A percentile compares a stretch with the other conserved stretches of the same genome.
Evolutionary conservation across 2,888 invertebrate species (phyloP).

Genomic region (Serripes groenlandicus): DNA sequence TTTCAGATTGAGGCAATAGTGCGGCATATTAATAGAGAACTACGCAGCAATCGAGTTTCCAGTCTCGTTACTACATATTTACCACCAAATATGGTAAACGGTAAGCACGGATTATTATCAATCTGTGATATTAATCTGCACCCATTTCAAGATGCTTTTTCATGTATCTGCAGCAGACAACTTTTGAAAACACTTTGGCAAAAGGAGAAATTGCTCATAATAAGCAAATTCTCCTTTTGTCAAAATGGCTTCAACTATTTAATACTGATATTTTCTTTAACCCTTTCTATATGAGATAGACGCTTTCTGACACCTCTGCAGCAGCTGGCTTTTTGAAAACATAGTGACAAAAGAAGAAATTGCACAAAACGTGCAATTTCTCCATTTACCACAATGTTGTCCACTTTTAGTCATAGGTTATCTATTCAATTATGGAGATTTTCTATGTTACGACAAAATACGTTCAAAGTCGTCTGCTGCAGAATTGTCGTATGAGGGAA

Average conservation of each 20-base stretch:
- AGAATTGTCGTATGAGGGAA: no score
- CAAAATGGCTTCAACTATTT: not conserved
- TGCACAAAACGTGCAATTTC: no score
- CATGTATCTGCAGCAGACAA: not conserved
- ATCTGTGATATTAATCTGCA: no score
- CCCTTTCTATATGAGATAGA: no score
- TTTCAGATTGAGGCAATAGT: constrained; percentile 60
- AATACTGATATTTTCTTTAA: not conserved
- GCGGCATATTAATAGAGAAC: constrained; percentile 49
- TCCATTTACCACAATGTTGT: no score
- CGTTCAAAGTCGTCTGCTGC: no score
- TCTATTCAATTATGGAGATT: no score
- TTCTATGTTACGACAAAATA: no score
- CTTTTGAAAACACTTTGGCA: not conserved
- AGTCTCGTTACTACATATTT: constrained; percentile 53
- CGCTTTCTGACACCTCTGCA: no score
- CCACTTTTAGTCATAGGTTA: no score
- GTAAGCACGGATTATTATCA: constrained; percentile 30
- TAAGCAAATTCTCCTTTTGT: not conserved
- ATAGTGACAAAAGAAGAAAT: no score
- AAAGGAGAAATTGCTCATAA: not conserved
- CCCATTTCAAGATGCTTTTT: not conserved
- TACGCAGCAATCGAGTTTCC: constrained; percentile 47
- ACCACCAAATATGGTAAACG: constrained; percentile 52
- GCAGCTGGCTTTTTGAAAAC: no score